Percentiles rank a stretch among this genome's conserved stretches.
Conservation (phyloP, 2,113 vertebrate genomes). For the Campylomormyrus numenius region DNA sequence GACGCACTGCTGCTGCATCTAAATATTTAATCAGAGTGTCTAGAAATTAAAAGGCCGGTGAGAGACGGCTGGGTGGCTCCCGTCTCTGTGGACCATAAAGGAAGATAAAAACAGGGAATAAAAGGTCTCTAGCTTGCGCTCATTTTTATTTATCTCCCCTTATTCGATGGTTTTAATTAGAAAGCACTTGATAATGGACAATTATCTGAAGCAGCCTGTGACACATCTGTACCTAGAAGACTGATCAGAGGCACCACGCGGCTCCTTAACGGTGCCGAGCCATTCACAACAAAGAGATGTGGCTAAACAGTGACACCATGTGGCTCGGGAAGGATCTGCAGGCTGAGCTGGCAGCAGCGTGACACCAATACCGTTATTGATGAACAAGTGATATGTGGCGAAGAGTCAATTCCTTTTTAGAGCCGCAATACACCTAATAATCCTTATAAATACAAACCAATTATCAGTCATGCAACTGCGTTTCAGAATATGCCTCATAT, state of each 20-base stretch:
- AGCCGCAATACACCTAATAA: background rate
- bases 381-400: background rate
- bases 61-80: slow-evolving; percentile 15
- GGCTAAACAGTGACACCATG: slow-evolving; percentile 57
- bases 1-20: slow-evolving; percentile 50
- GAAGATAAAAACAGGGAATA: slow-evolving; percentile 7
- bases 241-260: slow-evolving; percentile 14
- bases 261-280: background rate
- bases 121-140: background rate
- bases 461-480: background rate
- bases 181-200: slow-evolving; percentile 25
- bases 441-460: background rate
- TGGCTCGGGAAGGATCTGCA: slow-evolving; percentile 31
- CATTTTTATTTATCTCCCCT: slow-evolving; percentile 21
- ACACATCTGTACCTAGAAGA: slow-evolving; percentile 13
- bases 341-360: background rate
- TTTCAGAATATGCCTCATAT: background rate
- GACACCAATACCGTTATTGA: background rate
- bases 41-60: slow-evolving; percentile 53
- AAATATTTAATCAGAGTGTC: slow-evolving; percentile 58
- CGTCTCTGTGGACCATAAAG: slow-evolving; percentile 1
- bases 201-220: slow-evolving; percentile 22
- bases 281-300: background rate
- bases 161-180: slow-evolving; percentile 24
- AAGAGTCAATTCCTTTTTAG: background rate